A percentile compares a stretch with the other conserved stretches of the same genome.
These are phyloP conservation scores for Diphyllodes magnificus DNA, from an alignment of 2,113 vertebrate species.

Conservation along the genomic window DNA sequence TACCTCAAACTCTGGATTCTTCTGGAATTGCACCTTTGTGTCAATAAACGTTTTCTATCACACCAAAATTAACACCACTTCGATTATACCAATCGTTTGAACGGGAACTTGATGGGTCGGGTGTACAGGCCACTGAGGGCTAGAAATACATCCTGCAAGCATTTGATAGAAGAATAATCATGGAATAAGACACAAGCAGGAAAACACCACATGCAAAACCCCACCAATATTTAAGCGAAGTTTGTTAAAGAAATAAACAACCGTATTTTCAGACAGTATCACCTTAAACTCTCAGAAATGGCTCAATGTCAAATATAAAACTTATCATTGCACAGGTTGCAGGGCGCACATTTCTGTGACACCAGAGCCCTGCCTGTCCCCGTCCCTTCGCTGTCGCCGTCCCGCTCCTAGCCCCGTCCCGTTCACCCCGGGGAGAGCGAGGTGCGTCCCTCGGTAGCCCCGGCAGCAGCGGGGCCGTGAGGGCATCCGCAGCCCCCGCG, in stretches of 20 bases:
- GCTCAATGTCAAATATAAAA: not conserved
- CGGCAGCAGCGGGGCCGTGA: not conserved
- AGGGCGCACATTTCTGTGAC: not conserved
- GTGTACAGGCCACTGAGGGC: not conserved
- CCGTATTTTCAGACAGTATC: fast-evolving
- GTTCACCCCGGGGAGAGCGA: not conserved
- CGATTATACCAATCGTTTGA: not conserved
- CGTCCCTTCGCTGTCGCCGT: not conserved
- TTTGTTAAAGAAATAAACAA: not conserved
- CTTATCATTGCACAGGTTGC: fast-evolving
- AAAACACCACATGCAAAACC: not conserved
- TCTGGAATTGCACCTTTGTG: not conserved
- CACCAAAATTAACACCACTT: not conserved
- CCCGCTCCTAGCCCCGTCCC: not conserved
- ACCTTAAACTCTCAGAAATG: not conserved
- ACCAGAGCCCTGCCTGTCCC: not conserved
- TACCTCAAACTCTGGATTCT: not conserved
- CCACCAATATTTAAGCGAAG: not conserved
- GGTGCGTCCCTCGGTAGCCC: not conserved
- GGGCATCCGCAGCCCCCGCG: not conserved
- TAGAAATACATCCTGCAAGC: not conserved
- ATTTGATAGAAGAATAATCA: not conserved
- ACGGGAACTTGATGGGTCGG: not conserved
- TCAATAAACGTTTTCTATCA: not conserved
- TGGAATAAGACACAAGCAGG: not conserved